A percentile compares a stretch with the other conserved stretches of the same genome.
phyloP scores from a whole-genome alignment of 2,888 invertebrate genomes.

The Falcaria lacertinaria region DNA sequence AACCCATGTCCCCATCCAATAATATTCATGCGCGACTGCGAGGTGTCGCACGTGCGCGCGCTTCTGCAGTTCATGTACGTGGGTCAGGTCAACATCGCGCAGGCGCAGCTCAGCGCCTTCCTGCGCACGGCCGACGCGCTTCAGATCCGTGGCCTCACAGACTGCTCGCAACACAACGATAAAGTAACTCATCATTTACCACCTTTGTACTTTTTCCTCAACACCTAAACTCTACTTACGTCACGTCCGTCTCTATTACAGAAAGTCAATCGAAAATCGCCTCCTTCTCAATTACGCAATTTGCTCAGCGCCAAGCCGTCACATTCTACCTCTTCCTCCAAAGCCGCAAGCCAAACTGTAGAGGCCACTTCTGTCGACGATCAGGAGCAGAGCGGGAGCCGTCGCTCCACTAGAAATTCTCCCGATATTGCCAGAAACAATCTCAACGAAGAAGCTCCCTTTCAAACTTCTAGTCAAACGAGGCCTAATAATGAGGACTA shows the following conservation, averaged over 20 bases:
- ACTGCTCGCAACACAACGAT: constrained; percentile 80
- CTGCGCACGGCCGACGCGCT: constrained; percentile 88
- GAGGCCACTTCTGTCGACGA: constrained; percentile 70
- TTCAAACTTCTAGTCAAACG: constrained; percentile 79
- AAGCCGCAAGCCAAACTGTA: constrained; percentile 78
- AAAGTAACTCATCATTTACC: constrained; percentile 45
- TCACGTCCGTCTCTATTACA: constrained; percentile 36
- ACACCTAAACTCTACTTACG: background rate
- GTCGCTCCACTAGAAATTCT: constrained; percentile 74
- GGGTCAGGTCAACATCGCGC: constrained; percentile 90
- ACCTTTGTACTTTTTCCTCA: background rate
- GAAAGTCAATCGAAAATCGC: constrained; percentile 76
- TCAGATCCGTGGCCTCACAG: constrained; percentile 88
- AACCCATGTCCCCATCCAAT: constrained; percentile 92
- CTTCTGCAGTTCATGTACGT: constrained; percentile 92
- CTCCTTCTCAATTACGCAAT: constrained; percentile 78
- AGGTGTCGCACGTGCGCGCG: constrained; percentile 87
- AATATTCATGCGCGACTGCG: constrained; percentile 91
- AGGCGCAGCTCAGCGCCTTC: constrained; percentile 87
- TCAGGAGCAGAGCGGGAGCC: constrained; percentile 66
- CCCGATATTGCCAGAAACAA: constrained; percentile 79
- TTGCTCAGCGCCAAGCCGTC: constrained; percentile 78
- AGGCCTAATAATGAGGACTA: constrained; percentile 79
- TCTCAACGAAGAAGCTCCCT: constrained; percentile 77
- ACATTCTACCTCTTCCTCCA: constrained; percentile 77